phyloP scores from a whole-genome alignment of 2,888 invertebrate genomes.

The Eristalis intricaria region DNA sequence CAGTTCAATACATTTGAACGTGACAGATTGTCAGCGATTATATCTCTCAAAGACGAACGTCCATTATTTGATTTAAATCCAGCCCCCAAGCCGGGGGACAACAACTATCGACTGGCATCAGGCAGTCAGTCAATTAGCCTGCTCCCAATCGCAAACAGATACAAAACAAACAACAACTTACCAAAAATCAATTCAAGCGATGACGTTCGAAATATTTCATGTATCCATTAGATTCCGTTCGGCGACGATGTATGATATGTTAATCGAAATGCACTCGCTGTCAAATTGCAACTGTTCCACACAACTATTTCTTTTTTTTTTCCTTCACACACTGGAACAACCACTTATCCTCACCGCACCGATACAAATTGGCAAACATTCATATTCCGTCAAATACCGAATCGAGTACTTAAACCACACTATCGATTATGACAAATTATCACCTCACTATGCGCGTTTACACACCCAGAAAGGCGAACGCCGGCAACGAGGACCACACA shows the following conservation, averaged over 20 bases:
- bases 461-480: slow-evolving; percentile 12
- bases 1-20: neutral
- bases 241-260: neutral
- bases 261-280: neutral
- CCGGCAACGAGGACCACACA: neutral
- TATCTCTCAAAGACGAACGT: neutral
- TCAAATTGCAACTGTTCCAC: neutral
- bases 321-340: neutral
- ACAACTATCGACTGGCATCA: neutral
- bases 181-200: neutral
- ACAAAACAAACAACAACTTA: neutral
- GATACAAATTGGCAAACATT: slow-evolving; percentile 43
- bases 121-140: neutral
- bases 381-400: slow-evolving; percentile 34
- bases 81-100: neutral
- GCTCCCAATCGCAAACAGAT: neutral
- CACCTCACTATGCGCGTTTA: slow-evolving; percentile 35
- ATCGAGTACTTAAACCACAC: slow-evolving; percentile 29
- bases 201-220: neutral
- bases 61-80: neutral
- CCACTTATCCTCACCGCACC: neutral
- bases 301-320: neutral
- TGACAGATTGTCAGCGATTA: neutral
- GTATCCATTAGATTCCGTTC: neutral
- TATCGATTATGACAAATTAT: slow-evolving; percentile 53